Base-by-base conservation (phyloP, 2,113 vertebrate genomes). In the Oxyruncus cristatus region DNA sequence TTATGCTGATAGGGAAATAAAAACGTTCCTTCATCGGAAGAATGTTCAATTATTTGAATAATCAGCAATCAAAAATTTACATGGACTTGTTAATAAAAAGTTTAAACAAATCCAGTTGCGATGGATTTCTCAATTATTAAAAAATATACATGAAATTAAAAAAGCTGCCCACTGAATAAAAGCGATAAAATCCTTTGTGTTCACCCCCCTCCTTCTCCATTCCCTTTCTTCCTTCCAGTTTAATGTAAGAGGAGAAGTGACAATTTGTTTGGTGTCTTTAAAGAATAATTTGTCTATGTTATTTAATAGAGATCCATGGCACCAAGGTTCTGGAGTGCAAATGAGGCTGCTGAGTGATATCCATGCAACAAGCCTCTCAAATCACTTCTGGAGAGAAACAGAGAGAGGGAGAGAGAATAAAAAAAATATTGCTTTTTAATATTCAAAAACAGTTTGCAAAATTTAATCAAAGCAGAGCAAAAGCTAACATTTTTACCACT, bases 381-480 rank as follows among this genome's bases (percentile, higher is more conserved):
- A 98, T 98, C 94, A 97, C 97, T 98, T 95, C 96, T 94, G 94
- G 86, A 98, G 96, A 95, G 87, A 97, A 95, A 96, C 73, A 96
- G 96, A 97, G 95, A 96, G 87, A 95, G 92, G 82, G 89, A 96
- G 97, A 98, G 94, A 98, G 96, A 98, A 98, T 96, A 97, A 98
- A 98, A 98, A 98, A 98, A 98, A 98, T 98, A 98, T 97, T 98
- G 98, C 98, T 98, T 98, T 98, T 98, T 98, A 98, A 98, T 98
- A 98, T 98, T 98, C 98, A 98, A 98, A 98, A 98, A 98, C 98
- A 98, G 98, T 98, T 98, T 98, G 98, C 98, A 98, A 98, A 98
- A 98, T 98, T 98, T 98, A 98, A 98, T 98, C 98, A 98, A 98
- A 98, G 98, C 98, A 97, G 97, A 98, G 98, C 97, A 98, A 98